Percentiles rank a stretch among this genome's conserved stretches.
Evolutionary conservation across 2,113 vertebrate species (phyloP).

Genomic region (Leptocoma aspasia): DNA sequence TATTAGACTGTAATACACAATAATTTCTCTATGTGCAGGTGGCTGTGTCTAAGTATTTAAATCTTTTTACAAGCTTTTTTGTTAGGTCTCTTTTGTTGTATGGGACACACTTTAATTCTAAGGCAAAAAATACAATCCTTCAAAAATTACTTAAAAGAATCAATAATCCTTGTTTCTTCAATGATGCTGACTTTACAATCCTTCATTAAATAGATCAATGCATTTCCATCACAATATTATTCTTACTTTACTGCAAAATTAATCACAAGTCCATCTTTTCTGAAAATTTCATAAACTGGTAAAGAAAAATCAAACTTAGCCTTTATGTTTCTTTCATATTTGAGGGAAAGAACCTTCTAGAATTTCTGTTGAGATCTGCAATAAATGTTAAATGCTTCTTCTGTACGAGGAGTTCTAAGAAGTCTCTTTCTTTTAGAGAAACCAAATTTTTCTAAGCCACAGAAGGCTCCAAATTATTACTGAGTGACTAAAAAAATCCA

Average conservation of each 20-base stretch:
- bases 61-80: not conserved
- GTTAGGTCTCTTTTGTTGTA: not conserved
- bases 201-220: conserved; percentile 28
- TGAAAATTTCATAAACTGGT: not conserved
- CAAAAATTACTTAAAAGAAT: not conserved
- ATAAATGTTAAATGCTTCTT: not conserved
- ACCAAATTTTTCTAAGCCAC: not conserved
- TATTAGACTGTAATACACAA: not conserved
- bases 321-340: not conserved
- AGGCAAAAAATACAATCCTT: conserved; percentile 1
- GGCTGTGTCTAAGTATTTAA: not conserved
- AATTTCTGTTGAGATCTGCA: not conserved
- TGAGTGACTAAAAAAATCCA: not conserved
- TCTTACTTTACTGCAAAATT: conserved; percentile 26
- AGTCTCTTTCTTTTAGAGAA: not conserved
- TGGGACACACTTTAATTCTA: not conserved
- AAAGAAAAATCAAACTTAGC: not conserved
- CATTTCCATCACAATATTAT: conserved; percentile 21
- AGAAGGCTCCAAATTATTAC: not conserved
- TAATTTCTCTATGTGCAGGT: not conserved
- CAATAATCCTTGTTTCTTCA: conserved; percentile 13
- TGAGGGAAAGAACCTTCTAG: not conserved
- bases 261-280: not conserved
- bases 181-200: conserved; percentile 3
- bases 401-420: not conserved